Evolutionary conservation across 2,888 invertebrate genomes (phyloP).

Genomic region (Drosophila fungiperda): DNA sequence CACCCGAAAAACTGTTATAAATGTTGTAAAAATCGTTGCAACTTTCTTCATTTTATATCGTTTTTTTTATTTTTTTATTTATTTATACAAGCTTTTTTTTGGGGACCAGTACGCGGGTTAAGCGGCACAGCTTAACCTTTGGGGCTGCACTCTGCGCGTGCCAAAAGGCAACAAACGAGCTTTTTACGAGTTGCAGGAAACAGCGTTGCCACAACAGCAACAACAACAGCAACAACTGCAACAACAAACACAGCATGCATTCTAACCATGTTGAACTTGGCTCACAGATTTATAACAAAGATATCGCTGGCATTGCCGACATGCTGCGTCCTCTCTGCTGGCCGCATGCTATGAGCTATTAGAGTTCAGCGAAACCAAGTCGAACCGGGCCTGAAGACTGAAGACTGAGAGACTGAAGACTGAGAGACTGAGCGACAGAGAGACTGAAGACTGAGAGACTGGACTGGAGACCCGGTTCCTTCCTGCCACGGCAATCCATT

Average conservation of each 20-base stretch:
- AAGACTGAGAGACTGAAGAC: constrained; percentile 9
- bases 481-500: constrained; percentile 71
- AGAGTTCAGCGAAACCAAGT: constrained; percentile 76
- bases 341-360: constrained; percentile 75
- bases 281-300: constrained; percentile 84
- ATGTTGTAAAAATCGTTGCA: constrained; percentile 64
- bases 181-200: constrained; percentile 72
- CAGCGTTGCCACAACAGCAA: constrained; percentile 46
- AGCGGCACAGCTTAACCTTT: constrained; percentile 74
- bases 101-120: constrained; percentile 54
- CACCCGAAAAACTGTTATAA: constrained; percentile 49
- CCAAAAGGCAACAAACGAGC: constrained; percentile 81
- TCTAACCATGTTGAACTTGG: constrained; percentile 73
- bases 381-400: constrained; percentile 27
- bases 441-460: constrained; percentile 3
- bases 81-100: constrained; percentile 4
- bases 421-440: constrained; percentile 11
- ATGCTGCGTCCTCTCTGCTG: constrained; percentile 64
- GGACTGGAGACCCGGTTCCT: constrained; percentile 47
- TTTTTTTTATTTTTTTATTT: constrained; percentile 8
- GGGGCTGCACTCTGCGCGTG: constrained; percentile 73
- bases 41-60: constrained; percentile 31
- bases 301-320: constrained; percentile 78
- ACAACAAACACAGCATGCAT: constrained; percentile 76
- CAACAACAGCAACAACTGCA: constrained; percentile 37